Evolutionary conservation across 2,888 invertebrate species (phyloP).

Genomic region (Rhorus exstirpatorius): DNA sequence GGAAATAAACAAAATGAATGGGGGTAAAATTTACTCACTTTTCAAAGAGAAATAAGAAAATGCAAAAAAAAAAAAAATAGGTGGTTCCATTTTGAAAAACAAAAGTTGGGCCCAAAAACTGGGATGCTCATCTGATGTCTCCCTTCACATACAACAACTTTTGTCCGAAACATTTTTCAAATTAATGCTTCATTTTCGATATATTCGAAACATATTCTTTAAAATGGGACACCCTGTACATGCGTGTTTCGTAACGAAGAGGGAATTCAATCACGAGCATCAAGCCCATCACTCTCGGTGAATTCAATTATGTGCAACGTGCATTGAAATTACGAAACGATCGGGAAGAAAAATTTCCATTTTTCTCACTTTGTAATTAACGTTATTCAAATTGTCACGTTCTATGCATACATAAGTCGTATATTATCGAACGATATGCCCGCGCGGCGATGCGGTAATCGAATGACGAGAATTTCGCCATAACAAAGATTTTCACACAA

Average conservation of each 20-base stretch:
- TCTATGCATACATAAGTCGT: background rate
- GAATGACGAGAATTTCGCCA: conserved; percentile 16
- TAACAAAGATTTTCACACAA: conserved; percentile 25
- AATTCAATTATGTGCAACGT: background rate
- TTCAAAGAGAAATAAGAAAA: no score
- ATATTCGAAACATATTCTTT: background rate
- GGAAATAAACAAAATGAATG: no score
- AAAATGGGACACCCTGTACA: no score
- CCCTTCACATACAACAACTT: no score
- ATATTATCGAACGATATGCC: conserved; percentile 3
- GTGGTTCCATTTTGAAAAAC: no score
- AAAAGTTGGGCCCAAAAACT: no score
- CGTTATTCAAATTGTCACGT: conserved; percentile 32
- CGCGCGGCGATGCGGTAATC: conserved; percentile 10
- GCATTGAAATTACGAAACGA: conserved; percentile 48
- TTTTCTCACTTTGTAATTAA: conserved; percentile 6
- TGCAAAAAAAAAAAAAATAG: no score
- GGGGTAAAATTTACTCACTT: no score
- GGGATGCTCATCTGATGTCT: no score
- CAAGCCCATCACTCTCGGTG: conserved; percentile 6
- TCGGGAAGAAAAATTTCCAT: conserved; percentile 23
- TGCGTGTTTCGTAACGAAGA: conserved; percentile 17
- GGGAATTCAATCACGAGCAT: conserved; percentile 1
- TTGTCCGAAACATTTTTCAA: no score
- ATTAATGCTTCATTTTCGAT: no score